These are phyloP conservation scores for Dryas iulia DNA, from an alignment of 1,140 invertebrate genomes.

Conservation along the genomic window DNA sequence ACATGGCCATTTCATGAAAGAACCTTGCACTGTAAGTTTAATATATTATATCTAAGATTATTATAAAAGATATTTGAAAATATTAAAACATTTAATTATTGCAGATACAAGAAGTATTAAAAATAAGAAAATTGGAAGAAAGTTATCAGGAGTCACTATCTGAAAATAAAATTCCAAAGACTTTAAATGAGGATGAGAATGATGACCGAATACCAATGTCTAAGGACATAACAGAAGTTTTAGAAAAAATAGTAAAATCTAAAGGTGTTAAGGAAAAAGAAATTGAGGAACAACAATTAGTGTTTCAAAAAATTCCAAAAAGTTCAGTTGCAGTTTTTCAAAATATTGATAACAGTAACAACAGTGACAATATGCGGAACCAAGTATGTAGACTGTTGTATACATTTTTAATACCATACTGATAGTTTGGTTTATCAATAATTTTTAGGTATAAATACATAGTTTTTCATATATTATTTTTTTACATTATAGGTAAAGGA, in stretches of 20 bases:
- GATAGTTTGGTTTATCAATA: too few species aligned
- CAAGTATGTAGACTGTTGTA: constrained; percentile 53
- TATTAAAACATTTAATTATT: constrained; percentile 29
- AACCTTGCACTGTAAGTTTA: constrained; percentile 78
- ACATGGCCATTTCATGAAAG: constrained; percentile 69
- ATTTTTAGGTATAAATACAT: too few species aligned
- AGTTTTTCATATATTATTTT: constrained; percentile 23
- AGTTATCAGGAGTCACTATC: constrained; percentile 65
- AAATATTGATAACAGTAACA: constrained; percentile 52
- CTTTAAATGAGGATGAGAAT: constrained; percentile 43
- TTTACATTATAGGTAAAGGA: constrained; percentile 75
- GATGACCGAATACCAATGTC: constrained; percentile 76
- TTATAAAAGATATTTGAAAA: not conserved
- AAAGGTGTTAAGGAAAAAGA: constrained; percentile 44
- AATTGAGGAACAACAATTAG: constrained; percentile 52
- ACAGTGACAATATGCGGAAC: constrained; percentile 68
- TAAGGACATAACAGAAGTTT: constrained; percentile 82
- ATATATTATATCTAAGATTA: not conserved
- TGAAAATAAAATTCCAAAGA: constrained; percentile 33
- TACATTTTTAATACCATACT: not conserved
- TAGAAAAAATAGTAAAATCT: constrained; percentile 74
- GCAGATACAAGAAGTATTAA: constrained; percentile 63
- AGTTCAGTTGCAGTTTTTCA: constrained; percentile 79
- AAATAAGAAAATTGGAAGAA: constrained; percentile 69
- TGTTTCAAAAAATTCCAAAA: constrained; percentile 77